Evolutionary conservation across 2,888 invertebrate genomes (phyloP), one percentile per base, ranked within the genome.

Genomic region (Brachycybe producta): DNA sequence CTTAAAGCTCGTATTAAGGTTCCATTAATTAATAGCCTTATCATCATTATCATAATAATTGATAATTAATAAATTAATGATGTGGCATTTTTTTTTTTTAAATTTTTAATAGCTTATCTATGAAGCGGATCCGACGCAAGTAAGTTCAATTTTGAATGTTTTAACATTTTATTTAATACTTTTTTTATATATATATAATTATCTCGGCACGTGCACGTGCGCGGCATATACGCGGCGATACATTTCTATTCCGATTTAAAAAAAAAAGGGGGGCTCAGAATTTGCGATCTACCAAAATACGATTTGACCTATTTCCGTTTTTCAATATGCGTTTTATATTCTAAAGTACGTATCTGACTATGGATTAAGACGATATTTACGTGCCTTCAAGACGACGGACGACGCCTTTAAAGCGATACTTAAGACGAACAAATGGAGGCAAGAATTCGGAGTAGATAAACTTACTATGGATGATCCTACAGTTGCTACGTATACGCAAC

Each of bases 391-490:
- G 67, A 78, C 75, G 32, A 76, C 78, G 39, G 83, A 84, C 64
- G 74, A 72, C 60, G 78, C 83, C 54, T 82, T 82, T 65, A 61
- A 82, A 80, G 81, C 80, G 46, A 75, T 83, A 60, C 65, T 83
- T 53, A 83, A 82, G 71, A 82, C 82, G 41, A 82, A 83, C 63
- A 82, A 82, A 67, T 84, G 84, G 84, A 73, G 81, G 55, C 71
- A 71, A 44, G 80, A 82, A 57, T 83, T 81, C 68, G 80, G 79
- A 43, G 80, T 83, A 2, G 67, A 71, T 21, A 69, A 71, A 8
- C 65, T 84, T 30, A 72, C 67, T 24, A 68, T 73, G 51, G 73
- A 77, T 34, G 63, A 69, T 56, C 70, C 72, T 8, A 65, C 66
- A 17, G 65, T 77, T 7, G 74, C 76, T 56, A 75, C 73, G 52